Base-by-base conservation (phyloP, 2,797 vertebrate species). In the Onychomys arenicola region DNA sequence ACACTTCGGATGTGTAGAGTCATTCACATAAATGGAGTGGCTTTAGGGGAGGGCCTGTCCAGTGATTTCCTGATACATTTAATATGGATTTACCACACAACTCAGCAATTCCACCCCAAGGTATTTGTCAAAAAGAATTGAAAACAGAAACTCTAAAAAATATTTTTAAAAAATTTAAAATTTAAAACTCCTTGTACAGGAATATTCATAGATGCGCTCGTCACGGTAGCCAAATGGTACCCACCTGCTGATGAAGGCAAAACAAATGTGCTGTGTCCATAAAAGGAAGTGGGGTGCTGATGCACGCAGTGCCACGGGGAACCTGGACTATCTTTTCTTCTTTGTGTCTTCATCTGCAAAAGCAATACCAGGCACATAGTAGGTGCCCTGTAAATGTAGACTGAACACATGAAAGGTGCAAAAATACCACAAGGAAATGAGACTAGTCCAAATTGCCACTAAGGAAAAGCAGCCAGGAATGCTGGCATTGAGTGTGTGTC, bases 241-340 rank as follows among this genome's bases (percentile, higher is more conserved):
- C 67, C 61, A 27, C 67, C 1, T 52, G 63, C 83, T 32, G 5
- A 5, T 14, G 90, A 7, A 13, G 4, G 19, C 21, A 8, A 69
- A 29, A 7, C 49, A 52, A 69, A 40, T 14, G 6, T 8, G n/a
- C n/a, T 3, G 1, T 4, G 17, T 19, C 80, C 73, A 0, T 19
- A 0, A 5, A 49, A 7, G 61, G 69, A 6, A 57, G 25, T 0
- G 2, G 29, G 16, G 3, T 5, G 0, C 40, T 13, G 17, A 34
- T 5, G 19, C 3, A 0, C 3, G 10, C 16, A 4, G 3, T 6
- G 1, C 11, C 17, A 0, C 1, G 0, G 25, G 5, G 10, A 13
- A 11, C 69, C 76, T 76, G 0, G 1, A 32, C 67, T 63, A 34
- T 69, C 43, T 37, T 40, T 29, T 19, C 78, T 14, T 8, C 6